Base-by-base conservation (phyloP, 2,888 invertebrate genomes). In the Dilophus febrilis region DNA sequence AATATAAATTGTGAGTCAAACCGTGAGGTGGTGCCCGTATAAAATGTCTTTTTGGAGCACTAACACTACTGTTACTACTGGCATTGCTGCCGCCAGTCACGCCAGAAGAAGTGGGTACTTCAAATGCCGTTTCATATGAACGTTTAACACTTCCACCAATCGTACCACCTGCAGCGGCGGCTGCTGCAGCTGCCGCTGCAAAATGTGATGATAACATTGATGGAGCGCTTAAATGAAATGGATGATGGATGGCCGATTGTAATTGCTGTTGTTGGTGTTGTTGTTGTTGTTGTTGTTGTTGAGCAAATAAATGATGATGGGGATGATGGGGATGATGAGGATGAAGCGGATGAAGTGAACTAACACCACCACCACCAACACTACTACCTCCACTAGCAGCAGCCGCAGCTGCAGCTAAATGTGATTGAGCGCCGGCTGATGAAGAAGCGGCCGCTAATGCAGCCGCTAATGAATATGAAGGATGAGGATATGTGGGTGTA, bases 101-200 rank as follows among this genome's bases (percentile, higher is more conserved):
- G 12, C 33, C 13, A 16, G 3, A 8, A 35, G 7, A 35, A 1
- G 52, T 48, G 22, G 58, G 66, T 11, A 67, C 67, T 2, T 74
- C 67, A 51, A 82, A 82, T 2, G 81, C 80, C 51, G 72, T 72
- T 32, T 81, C 81, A 63, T 80, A 82, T 1, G 70, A 70, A 3
- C 82, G 66, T 56, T 82, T 82, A 44, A 76, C 67, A 33, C 64
- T 71, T 22, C 52, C 48, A 14, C 44, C 27, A 16, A 44, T n/a
- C 11, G 37, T 16, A 11, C 37, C 35, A 12, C 35, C 35, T 10
- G 33, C 11, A 16, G 27, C 11, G 30, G 28, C 30, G 12, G 37
- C 22, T 26, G 32, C 10, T n/a, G 38, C 14, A 13, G 35, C 35
- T 27, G 36, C 28, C 18, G 36, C 17, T 26, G 26, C 14, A 22